phyloP scores from a whole-genome alignment of 2,797 vertebrate species.

The Epinephelus malabaricus region DNA sequence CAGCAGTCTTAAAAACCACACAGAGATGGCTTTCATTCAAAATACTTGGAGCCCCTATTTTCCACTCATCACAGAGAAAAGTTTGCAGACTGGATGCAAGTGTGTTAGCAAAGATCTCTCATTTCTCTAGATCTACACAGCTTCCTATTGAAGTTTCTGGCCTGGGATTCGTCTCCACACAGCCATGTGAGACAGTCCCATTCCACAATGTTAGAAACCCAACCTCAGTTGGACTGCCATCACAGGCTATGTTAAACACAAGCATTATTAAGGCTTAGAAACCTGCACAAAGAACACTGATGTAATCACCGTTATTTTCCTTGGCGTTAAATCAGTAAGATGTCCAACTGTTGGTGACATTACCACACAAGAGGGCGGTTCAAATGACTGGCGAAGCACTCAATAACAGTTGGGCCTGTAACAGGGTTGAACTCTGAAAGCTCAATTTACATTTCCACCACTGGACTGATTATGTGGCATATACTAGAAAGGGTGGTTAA shows the following conservation, averaged over 20 bases:
- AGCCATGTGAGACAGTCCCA: slow-evolving; percentile 74
- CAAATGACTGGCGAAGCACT: slow-evolving; percentile 79
- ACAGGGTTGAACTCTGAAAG: slow-evolving; percentile 57
- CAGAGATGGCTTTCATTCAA: slow-evolving; percentile 86
- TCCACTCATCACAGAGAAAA: slow-evolving; percentile 87
- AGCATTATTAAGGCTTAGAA: slow-evolving; percentile 89
- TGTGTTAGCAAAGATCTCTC: slow-evolving; percentile 82
- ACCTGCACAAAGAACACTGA: slow-evolving; percentile 90
- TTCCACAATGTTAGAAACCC: slow-evolving; percentile 72
- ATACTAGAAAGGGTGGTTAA: slow-evolving; percentile 42
- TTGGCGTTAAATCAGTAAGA: slow-evolving; percentile 89
- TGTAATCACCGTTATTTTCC: slow-evolving; percentile 92
- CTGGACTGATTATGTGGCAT: slow-evolving; percentile 63
- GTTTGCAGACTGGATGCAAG: slow-evolving; percentile 83
- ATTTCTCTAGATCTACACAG: slow-evolving; percentile 76
- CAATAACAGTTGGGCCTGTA: slow-evolving; percentile 60
- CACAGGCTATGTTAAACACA: slow-evolving; percentile 89
- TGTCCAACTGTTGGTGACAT: slow-evolving; percentile 87
- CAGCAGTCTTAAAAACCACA: slow-evolving; percentile 87
- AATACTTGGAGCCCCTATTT: slow-evolving; percentile 86
- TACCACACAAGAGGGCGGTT: slow-evolving; percentile 85
- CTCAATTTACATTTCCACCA: slow-evolving; percentile 68
- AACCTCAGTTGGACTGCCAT: slow-evolving; percentile 73
- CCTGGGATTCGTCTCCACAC: slow-evolving; percentile 75
- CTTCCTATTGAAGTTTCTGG: slow-evolving; percentile 76